phyloP scores from a whole-genome alignment of 2,113 vertebrate species.

The Tonatia bakeri region DNA sequence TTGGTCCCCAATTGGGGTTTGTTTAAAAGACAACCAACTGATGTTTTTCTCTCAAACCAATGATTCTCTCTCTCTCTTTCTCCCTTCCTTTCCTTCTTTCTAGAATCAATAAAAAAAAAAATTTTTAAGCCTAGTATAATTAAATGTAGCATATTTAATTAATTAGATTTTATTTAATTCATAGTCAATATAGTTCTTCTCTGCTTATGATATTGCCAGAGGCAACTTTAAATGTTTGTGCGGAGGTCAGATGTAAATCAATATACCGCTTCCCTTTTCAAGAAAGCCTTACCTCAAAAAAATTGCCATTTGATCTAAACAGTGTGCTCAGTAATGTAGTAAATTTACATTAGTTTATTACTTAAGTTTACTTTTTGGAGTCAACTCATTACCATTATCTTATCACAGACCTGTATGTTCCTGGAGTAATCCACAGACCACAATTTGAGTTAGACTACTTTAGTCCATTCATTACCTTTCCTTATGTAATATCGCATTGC shows the following conservation, averaged over 20 bases:
- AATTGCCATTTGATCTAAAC: neutral
- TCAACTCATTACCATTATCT: neutral
- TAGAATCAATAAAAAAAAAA: neutral
- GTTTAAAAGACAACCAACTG: too few relatives aligned
- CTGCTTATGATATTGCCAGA: neutral
- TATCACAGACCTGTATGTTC: neutral
- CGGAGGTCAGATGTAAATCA: neutral
- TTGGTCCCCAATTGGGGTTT: accelerated
- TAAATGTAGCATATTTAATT: neutral
- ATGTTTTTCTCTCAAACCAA: too few relatives aligned
- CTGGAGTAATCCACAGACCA: neutral
- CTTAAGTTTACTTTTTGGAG: neutral
- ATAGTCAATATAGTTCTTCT: neutral
- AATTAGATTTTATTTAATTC: neutral
- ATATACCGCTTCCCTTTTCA: neutral
- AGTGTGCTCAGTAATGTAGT: neutral
- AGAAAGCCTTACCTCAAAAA: neutral
- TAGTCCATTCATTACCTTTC: neutral
- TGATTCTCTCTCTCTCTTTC: too few relatives aligned
- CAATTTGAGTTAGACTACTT: neutral
- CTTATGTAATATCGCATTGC: neutral
- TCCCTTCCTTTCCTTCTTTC: too few relatives aligned
- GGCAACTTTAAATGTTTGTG: neutral
- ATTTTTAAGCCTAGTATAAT: neutral
- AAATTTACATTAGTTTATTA: neutral